Base-by-base conservation (phyloP, 2,888 invertebrate species). In the Drosophila demipolita region DNA sequence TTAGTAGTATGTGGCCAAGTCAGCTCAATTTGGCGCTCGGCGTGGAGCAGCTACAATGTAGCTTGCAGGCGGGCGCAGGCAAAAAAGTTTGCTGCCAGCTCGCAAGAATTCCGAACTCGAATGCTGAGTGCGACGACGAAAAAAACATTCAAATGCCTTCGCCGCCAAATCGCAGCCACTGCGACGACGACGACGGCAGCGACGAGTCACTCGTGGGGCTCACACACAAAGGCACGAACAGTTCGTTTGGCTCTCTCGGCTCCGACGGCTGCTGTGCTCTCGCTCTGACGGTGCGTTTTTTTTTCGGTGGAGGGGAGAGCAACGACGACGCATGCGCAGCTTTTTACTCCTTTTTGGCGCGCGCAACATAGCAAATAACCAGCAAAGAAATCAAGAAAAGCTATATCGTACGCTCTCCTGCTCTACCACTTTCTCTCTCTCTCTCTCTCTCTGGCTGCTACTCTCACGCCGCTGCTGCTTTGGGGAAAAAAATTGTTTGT, bases 91-190 rank as follows among this genome's bases (percentile, higher is more conserved):
- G 92, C 92, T 92, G 89, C 92, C 92, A 92, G 91, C 92, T 92
- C 92, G 91, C 90, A 92, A 92, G 92, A 92, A 92, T 92, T 92
- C 92, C 92, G 92, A 91, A 91, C 92, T 91, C 92, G 92, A 92
- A 92, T 92, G 92, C 91, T 92, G 92, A 90, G 89, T 83, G 87
- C 82, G 86, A 87, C 87, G 80, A 86, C 86, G 92, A 91, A 92
- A 92, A 92, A 92, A 92, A 91, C 91, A 87, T 86, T 85, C 83
- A 92, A 92, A 92, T 92, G 92, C 92, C 90, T 86, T 87, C 87
- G 87, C 83, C 83, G 85, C 66, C 81, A 85, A 85, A 84, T 87
- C 85, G 85, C 85, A 87, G 87, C 83, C 71, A 78, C 83, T 68
- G 65, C 81, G 76, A 69, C 66, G 75, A 65, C 69, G 67, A 66